These are phyloP conservation scores for Acanthoscelides obtectus DNA, from an alignment of 2,888 invertebrate species.

Conservation along the genomic window DNA sequence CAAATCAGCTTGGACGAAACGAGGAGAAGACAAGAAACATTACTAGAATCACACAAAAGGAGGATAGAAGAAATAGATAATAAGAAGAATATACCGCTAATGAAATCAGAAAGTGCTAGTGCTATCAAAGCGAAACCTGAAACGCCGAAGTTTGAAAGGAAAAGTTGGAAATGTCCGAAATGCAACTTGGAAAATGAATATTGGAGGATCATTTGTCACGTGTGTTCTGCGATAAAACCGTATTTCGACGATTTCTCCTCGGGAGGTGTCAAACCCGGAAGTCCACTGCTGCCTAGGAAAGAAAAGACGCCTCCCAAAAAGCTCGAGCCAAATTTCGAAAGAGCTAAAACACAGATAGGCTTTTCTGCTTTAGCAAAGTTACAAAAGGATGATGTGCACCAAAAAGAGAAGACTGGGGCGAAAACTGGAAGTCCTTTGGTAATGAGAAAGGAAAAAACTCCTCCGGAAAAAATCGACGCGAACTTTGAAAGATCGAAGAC, in stretches of 20 bases:
- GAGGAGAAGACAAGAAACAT: constrained; percentile 31
- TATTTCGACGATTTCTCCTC: constrained; percentile 44
- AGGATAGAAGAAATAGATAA: constrained; percentile 36
- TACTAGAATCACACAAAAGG: constrained; percentile 35
- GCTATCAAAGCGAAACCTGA: constrained; percentile 36
- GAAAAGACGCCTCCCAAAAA: constrained; percentile 23
- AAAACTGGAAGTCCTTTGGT: constrained; percentile 21
- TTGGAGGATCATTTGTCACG: constrained; percentile 59
- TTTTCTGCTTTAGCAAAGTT: constrained; percentile 38
- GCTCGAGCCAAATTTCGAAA: constrained; percentile 35
- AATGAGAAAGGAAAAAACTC: constrained; percentile 19
- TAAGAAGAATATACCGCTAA: constrained; percentile 37
- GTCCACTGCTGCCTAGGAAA: constrained; percentile 18
- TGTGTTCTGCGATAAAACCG: constrained; percentile 54
- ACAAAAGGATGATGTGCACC: constrained; percentile 1
- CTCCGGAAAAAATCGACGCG: constrained; percentile 30
- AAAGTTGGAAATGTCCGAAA: constrained; percentile 55
- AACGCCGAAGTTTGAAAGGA: constrained; percentile 39
- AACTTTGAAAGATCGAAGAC: constrained; percentile 43
- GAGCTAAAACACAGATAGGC: constrained; percentile 46
- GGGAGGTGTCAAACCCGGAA: constrained; percentile 18
- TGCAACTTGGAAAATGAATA: constrained; percentile 59
- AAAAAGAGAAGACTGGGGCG: constrained; percentile 7
- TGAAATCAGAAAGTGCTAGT: constrained; percentile 44
- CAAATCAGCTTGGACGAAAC: constrained; percentile 33